Conservation (phyloP, 2,888 invertebrate genomes). For the Temnothorax ravouxi region DNA sequence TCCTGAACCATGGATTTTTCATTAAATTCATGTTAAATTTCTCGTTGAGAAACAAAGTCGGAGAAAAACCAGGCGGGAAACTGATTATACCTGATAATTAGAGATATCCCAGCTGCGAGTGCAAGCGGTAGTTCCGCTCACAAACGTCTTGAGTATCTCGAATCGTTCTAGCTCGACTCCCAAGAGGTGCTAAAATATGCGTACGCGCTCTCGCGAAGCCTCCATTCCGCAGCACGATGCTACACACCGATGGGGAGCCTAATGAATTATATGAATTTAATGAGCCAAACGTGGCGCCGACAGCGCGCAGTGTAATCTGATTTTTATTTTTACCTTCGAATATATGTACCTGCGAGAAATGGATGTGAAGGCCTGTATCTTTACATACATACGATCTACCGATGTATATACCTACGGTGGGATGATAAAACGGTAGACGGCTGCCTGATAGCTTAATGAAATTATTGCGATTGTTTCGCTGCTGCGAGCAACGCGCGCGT, state of each 20-base stretch:
- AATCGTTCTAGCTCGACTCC: conserved; percentile 51
- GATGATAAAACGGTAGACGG: conserved; percentile 45
- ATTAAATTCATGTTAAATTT: conserved; percentile 26
- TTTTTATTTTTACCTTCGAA: conserved; percentile 45
- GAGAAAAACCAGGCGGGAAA: conserved; percentile 28
- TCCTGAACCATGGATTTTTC: neutral
- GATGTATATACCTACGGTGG: neutral
- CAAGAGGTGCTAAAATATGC: conserved; percentile 54
- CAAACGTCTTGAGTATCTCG: conserved; percentile 56
- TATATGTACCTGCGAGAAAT: conserved; percentile 40
- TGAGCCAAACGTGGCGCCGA: conserved; percentile 51
- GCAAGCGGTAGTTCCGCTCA: conserved; percentile 36
- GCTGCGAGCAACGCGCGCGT: conserved; percentile 30
- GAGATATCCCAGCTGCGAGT: conserved; percentile 44
- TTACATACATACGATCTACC: conserved; percentile 15
- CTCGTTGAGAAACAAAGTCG: neutral
- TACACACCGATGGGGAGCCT: conserved; percentile 38
- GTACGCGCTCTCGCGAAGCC: conserved; percentile 43
- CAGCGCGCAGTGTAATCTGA: conserved; percentile 52
- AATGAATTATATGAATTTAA: conserved; percentile 59
- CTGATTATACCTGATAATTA: conserved; percentile 49
- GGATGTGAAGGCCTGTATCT: conserved; percentile 40
- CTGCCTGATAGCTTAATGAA: conserved; percentile 41
- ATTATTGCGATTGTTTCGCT: conserved; percentile 44
- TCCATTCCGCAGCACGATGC: conserved; percentile 34